phyloP scores from a whole-genome alignment of 2,888 invertebrate genomes.

The Yponomeuta sedellus region DNA sequence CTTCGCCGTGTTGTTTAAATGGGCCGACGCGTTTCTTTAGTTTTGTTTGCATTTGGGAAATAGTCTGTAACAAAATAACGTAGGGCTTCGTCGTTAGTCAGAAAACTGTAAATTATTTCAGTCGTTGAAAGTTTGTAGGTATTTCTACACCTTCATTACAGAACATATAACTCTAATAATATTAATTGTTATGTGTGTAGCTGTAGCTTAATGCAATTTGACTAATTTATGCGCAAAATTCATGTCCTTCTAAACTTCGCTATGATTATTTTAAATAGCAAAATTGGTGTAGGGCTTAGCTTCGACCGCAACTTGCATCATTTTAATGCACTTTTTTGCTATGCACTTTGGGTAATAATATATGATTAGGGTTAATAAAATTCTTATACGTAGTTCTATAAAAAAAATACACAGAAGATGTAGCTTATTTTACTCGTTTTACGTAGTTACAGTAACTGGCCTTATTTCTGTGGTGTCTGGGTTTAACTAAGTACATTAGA shows the following conservation, averaged over 20 bases:
- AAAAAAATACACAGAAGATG: no score
- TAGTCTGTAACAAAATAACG: neutral
- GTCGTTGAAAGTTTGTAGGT: no score
- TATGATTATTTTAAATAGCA: slow-evolving; percentile 34
- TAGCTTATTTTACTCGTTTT: neutral
- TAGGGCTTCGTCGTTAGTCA: no score
- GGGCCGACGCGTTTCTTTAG: neutral
- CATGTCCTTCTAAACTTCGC: slow-evolving; percentile 32
- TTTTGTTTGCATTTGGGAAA: neutral
- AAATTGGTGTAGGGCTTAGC: slow-evolving; percentile 36
- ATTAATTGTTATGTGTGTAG: no score
- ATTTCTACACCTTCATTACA: no score
- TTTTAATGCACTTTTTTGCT: neutral
- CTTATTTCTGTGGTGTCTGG: neutral
- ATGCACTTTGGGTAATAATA: neutral
- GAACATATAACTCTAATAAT: no score
- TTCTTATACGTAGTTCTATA: no score
- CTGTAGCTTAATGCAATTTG: no score
- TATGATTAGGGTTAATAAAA: no score
- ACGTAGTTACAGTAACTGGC: neutral
- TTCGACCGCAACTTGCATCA: neutral
- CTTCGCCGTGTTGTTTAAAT: neutral
- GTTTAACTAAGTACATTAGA: neutral
- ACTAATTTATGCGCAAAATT: neutral
- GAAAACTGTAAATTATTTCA: no score